A percentile compares a stretch with the other conserved stretches of the same genome.
Evolutionary conservation across 2,113 vertebrate genomes (phyloP).

Genomic region (Callocephalon fimbriatum): DNA sequence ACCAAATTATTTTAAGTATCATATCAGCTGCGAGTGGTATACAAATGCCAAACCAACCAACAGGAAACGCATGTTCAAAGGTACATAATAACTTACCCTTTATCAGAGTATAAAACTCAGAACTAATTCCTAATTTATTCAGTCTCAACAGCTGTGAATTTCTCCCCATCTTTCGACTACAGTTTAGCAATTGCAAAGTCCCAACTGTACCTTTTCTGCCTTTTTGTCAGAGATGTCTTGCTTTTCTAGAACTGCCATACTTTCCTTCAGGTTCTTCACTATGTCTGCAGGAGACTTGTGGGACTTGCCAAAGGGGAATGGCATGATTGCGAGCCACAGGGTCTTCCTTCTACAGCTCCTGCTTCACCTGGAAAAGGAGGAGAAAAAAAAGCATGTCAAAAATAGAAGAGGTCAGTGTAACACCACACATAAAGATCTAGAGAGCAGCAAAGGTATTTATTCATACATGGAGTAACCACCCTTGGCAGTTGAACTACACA

Average conservation of each 20-base stretch:
- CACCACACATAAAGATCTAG: not conserved
- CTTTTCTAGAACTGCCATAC: conserved; percentile 93
- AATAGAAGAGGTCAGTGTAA: not conserved
- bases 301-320: conserved; percentile 96
- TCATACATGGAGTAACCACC: not conserved
- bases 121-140: not conserved
- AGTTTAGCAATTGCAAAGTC: not conserved
- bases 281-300: conserved; percentile 98
- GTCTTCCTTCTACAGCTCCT: conserved; percentile 75
- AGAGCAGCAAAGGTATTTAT: not conserved
- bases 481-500: not conserved
- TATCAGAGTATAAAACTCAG: not conserved
- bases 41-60: not conserved
- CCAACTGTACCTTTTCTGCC: conserved; percentile 87
- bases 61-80: not conserved
- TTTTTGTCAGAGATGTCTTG: conserved; percentile 95
- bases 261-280: conserved; percentile 96
- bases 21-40: not conserved
- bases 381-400: not conserved
- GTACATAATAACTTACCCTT: not conserved
- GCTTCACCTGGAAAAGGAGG: conserved; percentile 78
- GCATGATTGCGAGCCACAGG: conserved; percentile 85
- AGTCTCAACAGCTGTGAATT: not conserved
- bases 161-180: not conserved
- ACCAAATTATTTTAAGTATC: not conserved